Conservation (phyloP, 2,888 invertebrate genomes). For the Dasypolia templi region DNA sequence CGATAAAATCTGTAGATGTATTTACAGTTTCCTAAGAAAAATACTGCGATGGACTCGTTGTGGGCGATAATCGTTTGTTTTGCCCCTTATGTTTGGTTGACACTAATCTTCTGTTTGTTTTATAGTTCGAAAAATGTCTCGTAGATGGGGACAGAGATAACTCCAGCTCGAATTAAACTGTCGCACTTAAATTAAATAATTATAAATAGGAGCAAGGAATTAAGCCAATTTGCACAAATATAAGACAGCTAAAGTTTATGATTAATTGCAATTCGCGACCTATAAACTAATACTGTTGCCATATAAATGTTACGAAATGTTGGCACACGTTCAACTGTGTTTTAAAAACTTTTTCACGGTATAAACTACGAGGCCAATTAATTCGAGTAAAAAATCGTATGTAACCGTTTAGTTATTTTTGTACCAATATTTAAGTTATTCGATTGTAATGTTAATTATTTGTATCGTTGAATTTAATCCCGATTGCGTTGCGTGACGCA, state of each 20-base stretch:
- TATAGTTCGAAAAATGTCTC: constrained; percentile 47
- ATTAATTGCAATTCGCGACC: constrained; percentile 54
- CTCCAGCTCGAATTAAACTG: constrained; percentile 27
- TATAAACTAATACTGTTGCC: constrained; percentile 59
- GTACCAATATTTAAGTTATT: constrained; percentile 39
- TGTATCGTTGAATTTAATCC: constrained; percentile 39
- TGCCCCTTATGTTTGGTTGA: constrained; percentile 33
- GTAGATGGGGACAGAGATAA: constrained; percentile 55
- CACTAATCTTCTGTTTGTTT: constrained; percentile 49
- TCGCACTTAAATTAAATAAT: constrained; percentile 39
- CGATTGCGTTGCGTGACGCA: constrained; percentile 36
- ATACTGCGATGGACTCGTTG: constrained; percentile 44
- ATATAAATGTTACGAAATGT: constrained; percentile 52
- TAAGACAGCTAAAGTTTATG: constrained; percentile 50
- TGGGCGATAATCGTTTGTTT: constrained; percentile 45
- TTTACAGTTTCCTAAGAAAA: constrained; percentile 53
- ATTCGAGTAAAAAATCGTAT: constrained; percentile 50
- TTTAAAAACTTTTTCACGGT: constrained; percentile 53
- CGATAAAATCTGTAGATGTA: constrained; percentile 65
- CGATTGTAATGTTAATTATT: constrained; percentile 34
- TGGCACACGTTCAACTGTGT: constrained; percentile 61
- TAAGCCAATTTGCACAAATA: constrained; percentile 35
- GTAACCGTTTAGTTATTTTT: constrained; percentile 37
- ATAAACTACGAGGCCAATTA: constrained; percentile 42
- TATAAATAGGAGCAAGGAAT: constrained; percentile 31